Percentiles rank a stretch among this genome's conserved stretches.
Evolutionary conservation across 2,797 vertebrate genomes (phyloP).

Genomic region (Galagoides demidoff): DNA sequence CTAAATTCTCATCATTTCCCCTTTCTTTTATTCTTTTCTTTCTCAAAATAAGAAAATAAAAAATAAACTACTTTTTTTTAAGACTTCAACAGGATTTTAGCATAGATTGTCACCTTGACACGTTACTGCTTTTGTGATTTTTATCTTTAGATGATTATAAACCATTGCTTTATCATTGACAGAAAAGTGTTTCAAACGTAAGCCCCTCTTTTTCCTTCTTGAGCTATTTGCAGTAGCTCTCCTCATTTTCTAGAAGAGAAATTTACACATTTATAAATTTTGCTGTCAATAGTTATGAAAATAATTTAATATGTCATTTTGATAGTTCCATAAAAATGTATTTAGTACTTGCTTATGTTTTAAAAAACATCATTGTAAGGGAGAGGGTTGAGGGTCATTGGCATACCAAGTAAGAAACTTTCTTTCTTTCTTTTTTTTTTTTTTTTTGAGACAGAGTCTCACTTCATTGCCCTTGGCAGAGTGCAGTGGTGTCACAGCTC

Average conservation of each 20-base stretch:
- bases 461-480: no score
- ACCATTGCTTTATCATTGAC: background rate
- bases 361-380: background rate
- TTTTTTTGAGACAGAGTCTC: no score
- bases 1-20: background rate
- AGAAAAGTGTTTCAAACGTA: background rate
- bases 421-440: background rate
- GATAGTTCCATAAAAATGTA: slow-evolving; percentile 15
- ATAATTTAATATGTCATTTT: slow-evolving; percentile 4
- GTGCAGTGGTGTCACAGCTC: no score
- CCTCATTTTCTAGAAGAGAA: slow-evolving; percentile 35
- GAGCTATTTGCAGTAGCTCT: background rate
- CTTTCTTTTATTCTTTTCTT: background rate
- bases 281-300: background rate
- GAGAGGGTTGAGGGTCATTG: background rate
- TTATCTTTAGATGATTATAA: background rate
- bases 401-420: slow-evolving; percentile 1
- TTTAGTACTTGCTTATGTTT: background rate
- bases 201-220: background rate
- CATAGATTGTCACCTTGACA: background rate
- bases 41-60: background rate
- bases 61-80: background rate
- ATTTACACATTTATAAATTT: background rate
- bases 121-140: background rate
- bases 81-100: background rate